These are phyloP conservation scores for Xanthia togata DNA, from an alignment of 2,888 invertebrate genomes.

Conservation along the genomic window DNA sequence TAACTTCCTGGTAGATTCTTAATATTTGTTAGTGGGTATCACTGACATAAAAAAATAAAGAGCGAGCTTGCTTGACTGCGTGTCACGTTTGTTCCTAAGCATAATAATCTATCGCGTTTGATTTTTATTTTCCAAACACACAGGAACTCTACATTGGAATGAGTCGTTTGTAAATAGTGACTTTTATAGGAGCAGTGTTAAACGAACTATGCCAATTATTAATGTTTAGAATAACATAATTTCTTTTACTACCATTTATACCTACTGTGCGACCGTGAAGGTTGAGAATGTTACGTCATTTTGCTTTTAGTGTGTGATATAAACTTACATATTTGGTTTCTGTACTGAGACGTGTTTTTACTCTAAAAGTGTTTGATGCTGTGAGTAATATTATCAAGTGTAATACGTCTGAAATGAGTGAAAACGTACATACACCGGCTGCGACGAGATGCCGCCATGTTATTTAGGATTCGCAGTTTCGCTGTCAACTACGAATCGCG, in stretches of 20 bases:
- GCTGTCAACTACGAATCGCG: slow-evolving; percentile 87
- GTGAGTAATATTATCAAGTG: slow-evolving; percentile 76
- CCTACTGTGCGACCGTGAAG: slow-evolving; percentile 89
- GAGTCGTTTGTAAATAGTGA: slow-evolving; percentile 75
- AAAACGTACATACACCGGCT: slow-evolving; percentile 85
- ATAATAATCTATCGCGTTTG: slow-evolving; percentile 84
- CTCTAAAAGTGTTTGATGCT: slow-evolving; percentile 73
- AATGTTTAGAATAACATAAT: slow-evolving; percentile 64
- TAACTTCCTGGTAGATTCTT: slow-evolving; percentile 39
- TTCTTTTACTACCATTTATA: slow-evolving; percentile 80
- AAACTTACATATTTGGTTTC: slow-evolving; percentile 81
- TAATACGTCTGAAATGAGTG: slow-evolving; percentile 76
- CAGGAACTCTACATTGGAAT: slow-evolving; percentile 70
- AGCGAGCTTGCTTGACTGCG: slow-evolving; percentile 89
- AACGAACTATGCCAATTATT: slow-evolving; percentile 66
- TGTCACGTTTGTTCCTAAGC: slow-evolving; percentile 89
- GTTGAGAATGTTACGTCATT: slow-evolving; percentile 91
- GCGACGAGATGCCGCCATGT: slow-evolving; percentile 90
- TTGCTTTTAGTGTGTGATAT: slow-evolving; percentile 86
- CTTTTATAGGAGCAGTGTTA: slow-evolving; percentile 69
- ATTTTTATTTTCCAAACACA: slow-evolving; percentile 79
- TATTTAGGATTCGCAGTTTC: slow-evolving; percentile 86
- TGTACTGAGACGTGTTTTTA: slow-evolving; percentile 79
- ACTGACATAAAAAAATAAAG: slow-evolving; percentile 71
- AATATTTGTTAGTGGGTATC: slow-evolving; percentile 48